Conservation (phyloP, 2,797 vertebrate species). For the Esox masquinongy region DNA sequence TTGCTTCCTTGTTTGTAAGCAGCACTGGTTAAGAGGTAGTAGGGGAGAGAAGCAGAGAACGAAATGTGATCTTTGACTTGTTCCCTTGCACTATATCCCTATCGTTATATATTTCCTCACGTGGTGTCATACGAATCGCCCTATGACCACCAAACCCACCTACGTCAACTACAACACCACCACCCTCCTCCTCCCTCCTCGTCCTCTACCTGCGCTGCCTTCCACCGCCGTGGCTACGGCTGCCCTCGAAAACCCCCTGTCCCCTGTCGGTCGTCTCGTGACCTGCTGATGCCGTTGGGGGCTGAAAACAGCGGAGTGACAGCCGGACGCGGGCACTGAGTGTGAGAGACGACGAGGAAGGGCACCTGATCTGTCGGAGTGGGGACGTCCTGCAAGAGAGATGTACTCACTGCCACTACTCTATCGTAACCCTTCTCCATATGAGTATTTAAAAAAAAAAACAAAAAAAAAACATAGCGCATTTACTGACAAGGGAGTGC, state of each 20-base stretch:
- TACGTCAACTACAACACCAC: conserved; percentile 74
- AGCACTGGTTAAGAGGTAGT: conserved; percentile 76
- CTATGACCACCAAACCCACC: conserved; percentile 83
- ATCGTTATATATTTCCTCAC: conserved; percentile 97
- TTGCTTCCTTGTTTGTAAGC: conserved; percentile 79
- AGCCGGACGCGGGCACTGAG: conserved; percentile 94
- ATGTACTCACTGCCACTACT: conserved; percentile 98
- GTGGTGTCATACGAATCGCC: conserved; percentile 92
- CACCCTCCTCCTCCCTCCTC: conserved; percentile 72
- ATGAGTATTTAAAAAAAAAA: conserved; percentile 70
- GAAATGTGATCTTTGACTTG: conserved; percentile 91
- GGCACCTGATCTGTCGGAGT: conserved; percentile 99
- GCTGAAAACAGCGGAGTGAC: conserved; percentile 86
- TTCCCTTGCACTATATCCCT: conserved; percentile 98
- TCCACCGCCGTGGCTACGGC: conserved; percentile 65
- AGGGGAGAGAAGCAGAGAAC: conserved; percentile 76
- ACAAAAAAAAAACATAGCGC: conserved; percentile 69
- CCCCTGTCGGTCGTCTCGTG: conserved; percentile 71
- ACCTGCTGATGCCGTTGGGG: conserved; percentile 77
- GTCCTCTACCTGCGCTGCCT: conserved; percentile 74
- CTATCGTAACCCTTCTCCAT: conserved; percentile 86
- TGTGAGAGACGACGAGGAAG: conserved; percentile 99
- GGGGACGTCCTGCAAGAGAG: conserved; percentile 99
- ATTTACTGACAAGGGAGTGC: conserved; percentile 78
- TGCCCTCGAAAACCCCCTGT: conserved; percentile 66